Conservation (phyloP, 2,888 invertebrate species). For the Hypomecis punctinalis region DNA sequence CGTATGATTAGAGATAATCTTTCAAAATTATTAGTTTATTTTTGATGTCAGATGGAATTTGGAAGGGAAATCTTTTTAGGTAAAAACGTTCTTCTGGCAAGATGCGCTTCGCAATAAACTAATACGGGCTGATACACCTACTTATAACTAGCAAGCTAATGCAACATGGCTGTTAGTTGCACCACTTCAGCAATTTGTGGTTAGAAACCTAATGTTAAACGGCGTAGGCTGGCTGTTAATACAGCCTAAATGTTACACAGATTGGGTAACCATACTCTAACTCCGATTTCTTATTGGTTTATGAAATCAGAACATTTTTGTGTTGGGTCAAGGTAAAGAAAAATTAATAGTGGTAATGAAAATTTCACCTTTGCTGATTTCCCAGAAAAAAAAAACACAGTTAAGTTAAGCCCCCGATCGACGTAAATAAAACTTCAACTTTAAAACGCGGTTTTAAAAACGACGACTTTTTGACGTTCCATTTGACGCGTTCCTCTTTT, state of each 20-base stretch:
- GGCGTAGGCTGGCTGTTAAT: conserved; percentile 33
- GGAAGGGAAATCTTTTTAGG: no score
- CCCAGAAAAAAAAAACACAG: no score
- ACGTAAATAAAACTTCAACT: no score
- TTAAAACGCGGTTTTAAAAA: no score
- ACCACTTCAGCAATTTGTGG: conserved; percentile 47
- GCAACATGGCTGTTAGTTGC: conserved; percentile 13
- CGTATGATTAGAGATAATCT: no score
- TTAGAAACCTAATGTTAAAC: conserved; percentile 51
- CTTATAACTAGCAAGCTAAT: conserved; percentile 5
- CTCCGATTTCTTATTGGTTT: conserved; percentile 14
- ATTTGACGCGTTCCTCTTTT: no score
- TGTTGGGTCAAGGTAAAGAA: conserved; percentile 10
- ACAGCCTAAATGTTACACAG: conserved; percentile 21
- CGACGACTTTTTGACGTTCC: no score
- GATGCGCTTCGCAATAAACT: no score
- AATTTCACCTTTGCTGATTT: background rate
- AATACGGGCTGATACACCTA: conserved; percentile 1
- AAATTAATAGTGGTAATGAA: conserved; percentile 1
- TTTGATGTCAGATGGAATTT: no score
- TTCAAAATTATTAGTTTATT: no score
- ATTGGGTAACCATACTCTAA: conserved; percentile 17
- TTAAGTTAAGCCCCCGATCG: no score
- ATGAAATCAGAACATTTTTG: conserved; percentile 9
- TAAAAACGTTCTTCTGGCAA: no score